A percentile compares a stretch with the other conserved stretches of the same genome.
Conservation (phyloP, 64 coral and sea anemone species). For the Montipora efflorescens region DNA sequence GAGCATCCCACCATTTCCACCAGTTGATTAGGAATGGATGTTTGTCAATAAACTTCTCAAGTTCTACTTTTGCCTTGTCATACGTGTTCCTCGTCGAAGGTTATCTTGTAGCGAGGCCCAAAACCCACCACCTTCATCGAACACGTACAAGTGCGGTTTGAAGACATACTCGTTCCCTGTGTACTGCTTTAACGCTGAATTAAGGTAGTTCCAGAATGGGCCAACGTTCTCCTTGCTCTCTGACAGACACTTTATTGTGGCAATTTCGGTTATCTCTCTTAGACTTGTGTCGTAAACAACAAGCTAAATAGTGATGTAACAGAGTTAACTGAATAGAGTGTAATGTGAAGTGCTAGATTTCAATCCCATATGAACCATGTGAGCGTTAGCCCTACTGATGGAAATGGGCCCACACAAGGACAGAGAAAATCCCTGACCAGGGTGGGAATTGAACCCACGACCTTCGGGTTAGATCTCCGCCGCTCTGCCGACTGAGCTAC, state of each 20-base stretch:
- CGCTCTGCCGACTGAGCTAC: too few species aligned
- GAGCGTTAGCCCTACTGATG: too few species aligned
- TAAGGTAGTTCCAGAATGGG: slow-evolving; percentile 57
- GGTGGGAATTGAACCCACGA: too few species aligned
- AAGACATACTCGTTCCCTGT: slow-evolving; percentile 48
- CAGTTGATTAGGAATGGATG: slow-evolving; percentile 52
- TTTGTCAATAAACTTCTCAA: slow-evolving; percentile 59
- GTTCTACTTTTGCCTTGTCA: slow-evolving; percentile 59
- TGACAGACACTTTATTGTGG: slow-evolving; percentile 39
- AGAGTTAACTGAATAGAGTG: too few species aligned
- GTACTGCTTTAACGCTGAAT: slow-evolving; percentile 37
- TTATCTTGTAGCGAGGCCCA: slow-evolving; percentile 62
- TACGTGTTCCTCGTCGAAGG: slow-evolving; percentile 66
- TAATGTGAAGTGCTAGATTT: too few species aligned
- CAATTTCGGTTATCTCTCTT: too few species aligned
- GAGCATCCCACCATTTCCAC: slow-evolving; percentile 74
- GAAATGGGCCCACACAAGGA: too few species aligned
- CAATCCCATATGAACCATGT: too few species aligned
- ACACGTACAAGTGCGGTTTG: slow-evolving; percentile 43
- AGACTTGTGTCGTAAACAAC: too few species aligned
- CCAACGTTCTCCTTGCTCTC: slow-evolving; percentile 51
- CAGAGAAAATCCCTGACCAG: too few species aligned
- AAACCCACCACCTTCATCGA: slow-evolving; percentile 66
- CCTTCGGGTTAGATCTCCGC: too few species aligned
- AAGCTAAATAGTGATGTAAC: too few species aligned